A percentile compares a stretch with the other conserved stretches of the same genome.
Conservation (phyloP, 2,113 vertebrate genomes). For the Atractosteus spatula region DNA sequence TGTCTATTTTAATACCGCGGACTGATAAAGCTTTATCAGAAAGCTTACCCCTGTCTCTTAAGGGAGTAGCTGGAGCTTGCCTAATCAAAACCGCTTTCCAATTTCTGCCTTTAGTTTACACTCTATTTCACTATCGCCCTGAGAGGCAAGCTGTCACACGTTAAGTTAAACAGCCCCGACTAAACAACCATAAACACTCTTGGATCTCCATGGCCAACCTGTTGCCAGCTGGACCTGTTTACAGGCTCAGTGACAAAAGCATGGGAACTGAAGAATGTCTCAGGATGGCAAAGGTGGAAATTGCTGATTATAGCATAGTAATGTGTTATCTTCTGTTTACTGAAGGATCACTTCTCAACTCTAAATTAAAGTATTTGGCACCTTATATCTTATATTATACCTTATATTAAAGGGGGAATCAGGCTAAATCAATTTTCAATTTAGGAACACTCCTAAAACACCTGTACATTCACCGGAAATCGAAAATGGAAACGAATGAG, state of each 20-base stretch:
- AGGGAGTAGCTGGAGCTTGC: neutral
- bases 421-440: too few species aligned
- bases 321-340: neutral
- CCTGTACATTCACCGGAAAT: too few species aligned
- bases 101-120: constrained; percentile 7
- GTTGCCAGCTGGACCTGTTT: constrained; percentile 34
- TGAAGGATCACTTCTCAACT: neutral
- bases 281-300: neutral
- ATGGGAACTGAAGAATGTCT: too few species aligned
- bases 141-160: constrained; percentile 20
- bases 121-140: neutral
- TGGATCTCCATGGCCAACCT: constrained; percentile 34
- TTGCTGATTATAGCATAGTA: neutral
- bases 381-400: too few species aligned
- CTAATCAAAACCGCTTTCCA: neutral
- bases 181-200: constrained; percentile 48
- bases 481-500: too few species aligned
- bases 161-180: constrained; percentile 31
- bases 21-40: too few species aligned
- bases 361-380: neutral
- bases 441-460: too few species aligned
- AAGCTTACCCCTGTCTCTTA: too few species aligned
- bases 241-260: constrained; percentile 19
- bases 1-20: too few species aligned
- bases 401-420: too few species aligned